Conservation (phyloP, 2,797 vertebrate genomes). For the Rhincodon typus region DNA sequence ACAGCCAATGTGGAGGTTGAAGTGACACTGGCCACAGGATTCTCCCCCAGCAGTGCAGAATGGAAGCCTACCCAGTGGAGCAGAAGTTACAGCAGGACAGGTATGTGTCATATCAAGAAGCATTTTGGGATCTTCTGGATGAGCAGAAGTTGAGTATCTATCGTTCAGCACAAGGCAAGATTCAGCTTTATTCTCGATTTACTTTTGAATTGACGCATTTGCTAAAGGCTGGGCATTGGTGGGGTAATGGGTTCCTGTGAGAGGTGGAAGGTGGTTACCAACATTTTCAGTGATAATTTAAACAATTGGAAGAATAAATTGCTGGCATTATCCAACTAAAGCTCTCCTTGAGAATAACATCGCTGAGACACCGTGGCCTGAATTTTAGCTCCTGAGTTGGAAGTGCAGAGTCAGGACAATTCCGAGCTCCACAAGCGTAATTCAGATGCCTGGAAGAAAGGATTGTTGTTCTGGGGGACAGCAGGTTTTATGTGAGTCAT, state of each 20-base stretch:
- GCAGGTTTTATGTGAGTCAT: too few species aligned
- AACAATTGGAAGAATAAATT: background rate
- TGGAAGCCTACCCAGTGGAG: slow-evolving; percentile 75
- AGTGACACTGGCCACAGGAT: slow-evolving; percentile 79
- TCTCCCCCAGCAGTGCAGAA: slow-evolving; percentile 66
- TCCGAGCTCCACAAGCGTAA: too few species aligned
- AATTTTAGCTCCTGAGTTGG: too few species aligned
- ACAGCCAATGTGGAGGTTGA: slow-evolving; percentile 87
- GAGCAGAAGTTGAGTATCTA: background rate
- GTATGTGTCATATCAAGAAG: slow-evolving; percentile 36
- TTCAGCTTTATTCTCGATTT: background rate
- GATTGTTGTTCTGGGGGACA: too few species aligned
- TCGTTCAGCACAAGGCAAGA: background rate
- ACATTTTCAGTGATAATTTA: background rate
- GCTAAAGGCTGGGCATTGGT: too few species aligned
- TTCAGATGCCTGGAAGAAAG: too few species aligned
- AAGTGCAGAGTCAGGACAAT: too few species aligned
- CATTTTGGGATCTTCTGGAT: background rate
- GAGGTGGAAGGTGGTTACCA: background rate
- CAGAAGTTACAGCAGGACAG: slow-evolving; percentile 62
- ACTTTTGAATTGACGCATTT: background rate
- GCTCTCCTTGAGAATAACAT: background rate
- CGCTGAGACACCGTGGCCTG: background rate
- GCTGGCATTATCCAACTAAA: too few species aligned
- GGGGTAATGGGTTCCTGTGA: too few species aligned